These are phyloP conservation scores for Podarcis raffonei DNA, from an alignment of 2,113 vertebrate genomes.

Conservation along the genomic window DNA sequence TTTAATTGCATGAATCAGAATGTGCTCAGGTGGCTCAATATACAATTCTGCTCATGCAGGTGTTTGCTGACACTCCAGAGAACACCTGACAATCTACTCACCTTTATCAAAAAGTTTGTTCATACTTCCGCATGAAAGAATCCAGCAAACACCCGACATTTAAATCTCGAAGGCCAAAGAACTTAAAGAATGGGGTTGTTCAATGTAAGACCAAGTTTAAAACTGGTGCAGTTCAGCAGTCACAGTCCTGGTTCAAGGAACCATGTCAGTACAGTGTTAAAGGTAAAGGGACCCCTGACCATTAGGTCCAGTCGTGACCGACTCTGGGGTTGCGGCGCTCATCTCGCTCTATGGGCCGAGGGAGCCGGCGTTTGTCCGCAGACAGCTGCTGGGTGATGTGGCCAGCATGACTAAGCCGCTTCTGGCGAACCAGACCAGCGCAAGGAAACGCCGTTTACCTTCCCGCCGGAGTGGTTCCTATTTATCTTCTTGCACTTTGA, in stretches of 20 bases:
- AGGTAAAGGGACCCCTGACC: no score
- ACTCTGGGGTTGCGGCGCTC: no score
- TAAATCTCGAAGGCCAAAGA: constrained; percentile 28
- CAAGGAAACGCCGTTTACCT: no score
- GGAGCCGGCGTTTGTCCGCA: no score
- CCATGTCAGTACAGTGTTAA: background rate
- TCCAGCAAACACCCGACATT: constrained; percentile 45
- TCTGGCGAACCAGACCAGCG: no score
- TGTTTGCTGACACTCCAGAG: constrained; percentile 73
- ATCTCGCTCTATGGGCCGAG: no score
- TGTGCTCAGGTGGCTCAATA: constrained; percentile 83
- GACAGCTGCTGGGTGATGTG: no score
- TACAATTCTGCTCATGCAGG: constrained; percentile 75
- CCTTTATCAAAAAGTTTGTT: constrained; percentile 72
- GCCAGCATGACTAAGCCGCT: no score
- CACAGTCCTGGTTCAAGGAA: background rate
- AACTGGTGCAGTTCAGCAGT: background rate
- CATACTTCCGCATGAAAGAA: constrained; percentile 49
- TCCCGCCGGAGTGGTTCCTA: no score
- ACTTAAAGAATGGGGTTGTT: background rate
- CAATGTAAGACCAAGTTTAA: background rate
- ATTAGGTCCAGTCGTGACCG: no score
- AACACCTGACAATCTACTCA: constrained; percentile 76
- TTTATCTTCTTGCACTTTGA: no score
- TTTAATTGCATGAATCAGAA: constrained; percentile 83